A percentile compares a stretch with the other conserved stretches of the same genome.
Evolutionary conservation across 2,888 invertebrate species (phyloP).

Genomic region (Gisinianus flammeolus): DNA sequence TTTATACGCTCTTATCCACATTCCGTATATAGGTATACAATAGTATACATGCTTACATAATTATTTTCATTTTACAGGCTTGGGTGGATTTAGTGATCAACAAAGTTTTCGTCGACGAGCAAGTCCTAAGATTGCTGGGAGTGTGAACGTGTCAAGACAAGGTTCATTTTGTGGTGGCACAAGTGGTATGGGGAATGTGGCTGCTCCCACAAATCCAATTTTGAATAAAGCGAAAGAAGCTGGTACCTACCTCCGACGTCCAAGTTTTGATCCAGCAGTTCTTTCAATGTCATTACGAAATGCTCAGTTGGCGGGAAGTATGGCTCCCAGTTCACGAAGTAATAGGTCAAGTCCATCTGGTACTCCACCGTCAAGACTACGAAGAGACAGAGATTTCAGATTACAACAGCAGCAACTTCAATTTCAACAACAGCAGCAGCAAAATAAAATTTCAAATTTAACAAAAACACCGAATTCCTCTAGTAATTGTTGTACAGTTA

Average conservation of each 20-base stretch:
- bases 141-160: constrained; percentile 57
- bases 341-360: constrained; percentile 45
- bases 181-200: constrained; percentile 10
- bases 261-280: constrained; percentile 58
- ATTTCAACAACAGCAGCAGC: no score
- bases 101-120: constrained; percentile 56
- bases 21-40: no score
- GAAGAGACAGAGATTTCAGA: constrained; percentile 19
- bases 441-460: neutral
- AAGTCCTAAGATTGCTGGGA: constrained; percentile 57
- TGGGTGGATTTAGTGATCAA: constrained; percentile 47
- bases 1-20: no score
- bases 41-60: no score
- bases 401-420: constrained; percentile 25
- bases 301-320: constrained; percentile 48
- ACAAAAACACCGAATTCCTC: neutral
- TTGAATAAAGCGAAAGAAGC: constrained; percentile 35
- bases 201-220: constrained; percentile 5
- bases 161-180: constrained; percentile 48
- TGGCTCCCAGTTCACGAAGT: constrained; percentile 40
- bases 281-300: constrained; percentile 54
- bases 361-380: constrained; percentile 34
- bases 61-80: neutral
- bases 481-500: constrained; percentile 52
- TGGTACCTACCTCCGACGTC: constrained; percentile 52